These are phyloP conservation scores for Volucella zonaria DNA, from an alignment of 2,888 invertebrate genomes.

Conservation along the genomic window DNA sequence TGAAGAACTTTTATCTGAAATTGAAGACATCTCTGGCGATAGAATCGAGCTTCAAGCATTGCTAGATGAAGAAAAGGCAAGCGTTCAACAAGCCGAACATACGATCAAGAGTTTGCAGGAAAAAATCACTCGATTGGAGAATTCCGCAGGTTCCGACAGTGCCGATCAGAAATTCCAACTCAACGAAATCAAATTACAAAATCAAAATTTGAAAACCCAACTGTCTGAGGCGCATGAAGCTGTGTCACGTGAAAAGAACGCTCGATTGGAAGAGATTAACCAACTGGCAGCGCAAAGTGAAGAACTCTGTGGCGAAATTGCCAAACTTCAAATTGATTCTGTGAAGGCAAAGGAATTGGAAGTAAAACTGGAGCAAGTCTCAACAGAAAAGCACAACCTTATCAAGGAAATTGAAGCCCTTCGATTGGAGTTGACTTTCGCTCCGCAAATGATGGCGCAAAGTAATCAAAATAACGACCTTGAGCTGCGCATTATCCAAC, in stretches of 20 bases:
- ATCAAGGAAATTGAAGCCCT: constrained; percentile 69
- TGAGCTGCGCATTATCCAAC: constrained; percentile 23
- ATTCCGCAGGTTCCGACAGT: constrained; percentile 75
- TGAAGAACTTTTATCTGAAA: constrained; percentile 83
- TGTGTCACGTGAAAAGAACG: constrained; percentile 60
- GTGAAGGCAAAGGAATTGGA: constrained; percentile 50
- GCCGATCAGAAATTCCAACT: constrained; percentile 76
- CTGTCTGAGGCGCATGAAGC: constrained; percentile 75
- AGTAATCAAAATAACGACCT: constrained; percentile 21
- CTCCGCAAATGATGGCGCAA: constrained; percentile 13
- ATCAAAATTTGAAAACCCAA: constrained; percentile 76
- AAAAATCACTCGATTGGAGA: constrained; percentile 73
- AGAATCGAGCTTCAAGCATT: constrained; percentile 85
- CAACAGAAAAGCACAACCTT: constrained; percentile 57
- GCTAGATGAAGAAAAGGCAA: constrained; percentile 84
- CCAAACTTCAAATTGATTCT: constrained; percentile 53
- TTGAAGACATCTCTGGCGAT: constrained; percentile 85
- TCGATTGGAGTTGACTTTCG: constrained; percentile 55
- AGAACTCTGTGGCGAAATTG: constrained; percentile 34
- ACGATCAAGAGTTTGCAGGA: constrained; percentile 77
- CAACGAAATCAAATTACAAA: constrained; percentile 76
- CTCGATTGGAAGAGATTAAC: constrained; percentile 42
- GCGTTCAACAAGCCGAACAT: constrained; percentile 79
- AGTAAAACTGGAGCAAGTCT: constrained; percentile 51
- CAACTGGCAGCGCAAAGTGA: constrained; percentile 43